Percentiles rank a stretch among this genome's conserved stretches.
Evolutionary conservation across 2,113 vertebrate genomes (phyloP).

Genomic region (Scalopus aquaticus): DNA sequence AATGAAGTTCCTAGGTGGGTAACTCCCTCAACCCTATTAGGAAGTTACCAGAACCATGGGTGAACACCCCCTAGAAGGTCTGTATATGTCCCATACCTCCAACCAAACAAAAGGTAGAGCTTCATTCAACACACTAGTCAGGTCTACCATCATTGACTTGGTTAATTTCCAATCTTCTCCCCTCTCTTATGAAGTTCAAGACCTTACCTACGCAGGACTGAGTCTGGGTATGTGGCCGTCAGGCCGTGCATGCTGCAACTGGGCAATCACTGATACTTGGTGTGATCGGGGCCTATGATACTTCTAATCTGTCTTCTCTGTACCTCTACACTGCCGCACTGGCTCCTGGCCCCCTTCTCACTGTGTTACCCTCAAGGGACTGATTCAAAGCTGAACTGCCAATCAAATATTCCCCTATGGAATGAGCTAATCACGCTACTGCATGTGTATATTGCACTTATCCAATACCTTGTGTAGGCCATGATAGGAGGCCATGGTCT

Average conservation of each 20-base stretch:
- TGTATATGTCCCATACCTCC: background rate
- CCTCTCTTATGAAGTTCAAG: conserved; percentile 52
- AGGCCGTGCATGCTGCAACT: conserved; percentile 28
- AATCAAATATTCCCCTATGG: conserved; percentile 68
- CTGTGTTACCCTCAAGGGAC: background rate
- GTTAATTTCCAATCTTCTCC: conserved; percentile 65
- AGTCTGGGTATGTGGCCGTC: conserved; percentile 55
- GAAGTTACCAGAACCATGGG: background rate
- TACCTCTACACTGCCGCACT: conserved; percentile 49
- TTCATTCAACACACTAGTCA: background rate
- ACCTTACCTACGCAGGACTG: conserved; percentile 46
- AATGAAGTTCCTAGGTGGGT: background rate
- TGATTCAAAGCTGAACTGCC: conserved; percentile 62
- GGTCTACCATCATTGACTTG: background rate
- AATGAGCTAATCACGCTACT: conserved; percentile 51
- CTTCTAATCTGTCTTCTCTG: background rate
- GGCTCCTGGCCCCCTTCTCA: background rate
- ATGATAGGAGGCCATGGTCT: background rate
- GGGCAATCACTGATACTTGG: conserved; percentile 47
- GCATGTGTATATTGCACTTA: background rate
- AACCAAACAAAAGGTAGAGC: background rate
- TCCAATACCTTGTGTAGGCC: conserved; percentile 23
- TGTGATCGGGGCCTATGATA: conserved; percentile 52
- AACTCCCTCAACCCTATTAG: background rate
- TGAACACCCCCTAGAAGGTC: background rate